Evolutionary conservation across 2,113 vertebrate genomes (phyloP).

Genomic region (Podarcis raffonei): DNA sequence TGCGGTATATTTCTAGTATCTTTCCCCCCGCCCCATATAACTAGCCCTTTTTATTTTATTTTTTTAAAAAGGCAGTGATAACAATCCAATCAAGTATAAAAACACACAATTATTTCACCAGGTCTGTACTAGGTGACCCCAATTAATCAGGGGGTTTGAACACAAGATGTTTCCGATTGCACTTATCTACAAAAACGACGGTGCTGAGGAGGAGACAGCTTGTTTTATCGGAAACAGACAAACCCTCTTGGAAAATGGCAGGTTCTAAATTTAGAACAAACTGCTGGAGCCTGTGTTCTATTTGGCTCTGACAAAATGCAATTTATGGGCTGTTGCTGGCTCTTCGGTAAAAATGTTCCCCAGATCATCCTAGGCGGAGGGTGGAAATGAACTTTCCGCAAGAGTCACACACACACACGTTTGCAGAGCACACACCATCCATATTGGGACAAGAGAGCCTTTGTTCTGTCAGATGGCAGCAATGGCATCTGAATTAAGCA

Average conservation of each 20-base stretch:
- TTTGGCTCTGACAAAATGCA: neutral
- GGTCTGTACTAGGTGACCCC: neutral
- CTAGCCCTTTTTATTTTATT: rapidly evolving
- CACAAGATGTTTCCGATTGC: neutral
- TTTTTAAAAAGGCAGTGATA: neutral
- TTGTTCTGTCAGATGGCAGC: neutral
- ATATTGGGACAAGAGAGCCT: neutral
- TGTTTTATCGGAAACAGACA: constrained; percentile 18
- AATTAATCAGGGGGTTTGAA: constrained; percentile 11
- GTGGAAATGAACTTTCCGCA: neutral
- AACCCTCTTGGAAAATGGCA: constrained; percentile 12
- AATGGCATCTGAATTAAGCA: neutral
- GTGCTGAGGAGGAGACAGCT: neutral
- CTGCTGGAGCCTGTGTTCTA: neutral
- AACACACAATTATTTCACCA: neutral
- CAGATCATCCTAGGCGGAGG: neutral
- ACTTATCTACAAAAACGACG: neutral
- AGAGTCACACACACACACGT: neutral
- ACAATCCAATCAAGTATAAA: constrained; percentile 4
- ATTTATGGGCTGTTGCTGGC: neutral
- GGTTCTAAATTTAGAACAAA: neutral
- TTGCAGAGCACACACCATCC: neutral
- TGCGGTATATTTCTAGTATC: neutral
- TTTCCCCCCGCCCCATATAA: neutral
- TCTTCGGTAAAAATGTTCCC: neutral